Conservation (phyloP, 2,113 vertebrate species). For the Pyxicephalus adspersus region DNA sequence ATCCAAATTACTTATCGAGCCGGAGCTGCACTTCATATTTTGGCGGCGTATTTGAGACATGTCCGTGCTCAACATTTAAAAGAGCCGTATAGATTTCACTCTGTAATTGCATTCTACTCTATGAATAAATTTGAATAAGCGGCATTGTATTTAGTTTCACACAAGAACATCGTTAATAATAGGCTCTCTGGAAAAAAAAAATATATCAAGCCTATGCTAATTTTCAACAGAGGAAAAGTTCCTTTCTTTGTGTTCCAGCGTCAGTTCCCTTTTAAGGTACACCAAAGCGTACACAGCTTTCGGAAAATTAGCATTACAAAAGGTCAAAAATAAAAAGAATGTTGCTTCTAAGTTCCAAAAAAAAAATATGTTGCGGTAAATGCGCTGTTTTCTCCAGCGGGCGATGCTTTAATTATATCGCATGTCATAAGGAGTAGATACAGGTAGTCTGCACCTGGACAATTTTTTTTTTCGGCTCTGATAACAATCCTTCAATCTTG, state of each 20-base stretch:
- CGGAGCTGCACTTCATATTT: background rate
- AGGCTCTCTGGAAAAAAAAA: background rate
- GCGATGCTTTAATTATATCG: background rate
- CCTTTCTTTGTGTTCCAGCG: background rate
- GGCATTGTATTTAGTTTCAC: constrained; percentile 23
- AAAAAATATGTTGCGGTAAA: background rate
- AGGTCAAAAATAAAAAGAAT: constrained; percentile 15
- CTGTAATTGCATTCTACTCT: constrained; percentile 35
- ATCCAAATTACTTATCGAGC: background rate
- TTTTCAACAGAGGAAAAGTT: background rate
- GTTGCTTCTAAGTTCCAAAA: background rate
- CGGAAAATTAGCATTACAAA: constrained; percentile 23
- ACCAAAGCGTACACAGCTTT: constrained; percentile 4
- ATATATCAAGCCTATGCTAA: constrained; percentile 21
- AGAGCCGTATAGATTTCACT: constrained; percentile 37
- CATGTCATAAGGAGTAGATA: background rate
- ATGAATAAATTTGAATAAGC: constrained; percentile 51
- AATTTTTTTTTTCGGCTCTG: too few relatives aligned
- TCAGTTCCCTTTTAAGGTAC: constrained; percentile 20
- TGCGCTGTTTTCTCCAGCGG: background rate
- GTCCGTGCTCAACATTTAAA: background rate
- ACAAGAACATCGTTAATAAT: constrained; percentile 41
- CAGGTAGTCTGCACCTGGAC: too few relatives aligned
- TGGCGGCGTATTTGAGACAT: background rate
- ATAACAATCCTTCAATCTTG: too few relatives aligned